A percentile compares a stretch with the other conserved stretches of the same genome.
phyloP scores from a whole-genome alignment of 2,113 vertebrate genomes.

The Origma solitaria region DNA sequence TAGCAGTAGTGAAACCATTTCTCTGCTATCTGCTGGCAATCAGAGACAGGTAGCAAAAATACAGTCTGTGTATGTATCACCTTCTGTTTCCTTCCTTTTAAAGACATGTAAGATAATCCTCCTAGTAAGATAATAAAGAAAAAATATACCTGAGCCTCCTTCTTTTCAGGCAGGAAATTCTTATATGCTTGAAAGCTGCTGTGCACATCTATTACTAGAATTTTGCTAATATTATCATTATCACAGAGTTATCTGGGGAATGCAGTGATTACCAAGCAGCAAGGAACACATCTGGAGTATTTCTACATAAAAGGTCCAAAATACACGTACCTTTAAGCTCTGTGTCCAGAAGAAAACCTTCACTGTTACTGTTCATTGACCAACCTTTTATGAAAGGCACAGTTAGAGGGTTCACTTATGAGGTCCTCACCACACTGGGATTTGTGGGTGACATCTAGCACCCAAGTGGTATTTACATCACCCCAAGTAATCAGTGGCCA shows the following conservation, averaged over 20 bases:
- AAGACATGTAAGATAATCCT: not conserved
- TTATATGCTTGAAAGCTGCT: not conserved
- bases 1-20: not conserved
- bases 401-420: not conserved
- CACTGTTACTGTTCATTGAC: not conserved
- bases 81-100: not conserved
- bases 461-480: not conserved
- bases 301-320: not conserved
- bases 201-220: not conserved
- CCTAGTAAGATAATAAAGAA: not conserved
- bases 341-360: not conserved
- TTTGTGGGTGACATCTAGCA: not conserved
- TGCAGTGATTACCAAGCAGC: not conserved
- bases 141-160: not conserved
- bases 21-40: constrained; percentile 18
- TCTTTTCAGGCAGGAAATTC: not conserved
- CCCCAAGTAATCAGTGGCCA: not conserved
- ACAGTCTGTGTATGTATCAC: not conserved
- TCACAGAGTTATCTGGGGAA: not conserved
- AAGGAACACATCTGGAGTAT: not conserved
- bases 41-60: not conserved
- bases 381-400: not conserved
- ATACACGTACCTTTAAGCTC: not conserved
- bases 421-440: not conserved
- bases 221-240: not conserved